Evolutionary conservation across 2,113 vertebrate species (phyloP).

Genomic region (Panthera leo): DNA sequence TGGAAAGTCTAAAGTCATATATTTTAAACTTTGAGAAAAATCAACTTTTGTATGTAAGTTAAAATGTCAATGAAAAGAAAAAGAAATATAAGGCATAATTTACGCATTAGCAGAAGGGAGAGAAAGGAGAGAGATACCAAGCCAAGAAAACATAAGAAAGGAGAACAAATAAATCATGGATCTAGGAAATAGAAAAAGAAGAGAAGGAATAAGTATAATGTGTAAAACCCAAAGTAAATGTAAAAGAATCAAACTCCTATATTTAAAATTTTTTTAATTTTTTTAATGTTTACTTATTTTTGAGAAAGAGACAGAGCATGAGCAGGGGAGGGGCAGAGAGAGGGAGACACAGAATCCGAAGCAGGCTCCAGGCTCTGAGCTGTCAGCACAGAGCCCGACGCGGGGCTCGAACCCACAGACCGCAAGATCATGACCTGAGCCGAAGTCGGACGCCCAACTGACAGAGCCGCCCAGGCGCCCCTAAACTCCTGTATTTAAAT

Average conservation of each 20-base stretch:
- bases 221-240: not conserved
- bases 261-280: too few species aligned
- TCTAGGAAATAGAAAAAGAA: not conserved
- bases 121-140: not conserved
- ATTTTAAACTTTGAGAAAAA: not conserved
- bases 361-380: too few species aligned
- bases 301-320: too few species aligned
- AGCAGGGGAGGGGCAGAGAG: too few species aligned
- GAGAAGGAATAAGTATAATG: not conserved
- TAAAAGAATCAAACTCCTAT: not conserved
- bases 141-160: not conserved
- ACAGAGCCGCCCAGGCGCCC: too few species aligned
- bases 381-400: too few species aligned
- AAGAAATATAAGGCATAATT: not conserved
- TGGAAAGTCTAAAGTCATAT: not conserved
- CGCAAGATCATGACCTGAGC: accelerated
- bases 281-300: too few species aligned
- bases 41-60: not conserved
- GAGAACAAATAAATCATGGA: not conserved
- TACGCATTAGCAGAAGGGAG: not conserved
- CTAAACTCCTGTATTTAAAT: not conserved
- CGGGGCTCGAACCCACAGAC: too few species aligned
- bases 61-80: not conserved
- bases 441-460: too few species aligned
- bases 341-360: too few species aligned